These are phyloP conservation scores for Ataeniobius toweri DNA, from an alignment of 2,797 vertebrate genomes.

Conservation along the genomic window DNA sequence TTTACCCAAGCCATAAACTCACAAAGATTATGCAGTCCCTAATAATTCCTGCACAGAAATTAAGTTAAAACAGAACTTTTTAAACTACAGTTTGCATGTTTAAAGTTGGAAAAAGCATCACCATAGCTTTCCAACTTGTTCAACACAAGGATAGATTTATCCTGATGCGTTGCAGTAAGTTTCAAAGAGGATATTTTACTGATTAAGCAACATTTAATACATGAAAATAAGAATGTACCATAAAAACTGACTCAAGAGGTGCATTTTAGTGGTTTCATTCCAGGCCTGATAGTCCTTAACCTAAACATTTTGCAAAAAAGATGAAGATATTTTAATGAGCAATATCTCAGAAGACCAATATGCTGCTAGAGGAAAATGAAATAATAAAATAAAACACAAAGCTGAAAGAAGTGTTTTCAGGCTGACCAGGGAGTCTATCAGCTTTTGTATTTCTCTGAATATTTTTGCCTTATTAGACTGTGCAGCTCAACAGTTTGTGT, in stretches of 20 bases:
- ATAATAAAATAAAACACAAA: not conserved
- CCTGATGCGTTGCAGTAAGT: not conserved
- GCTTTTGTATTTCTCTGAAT: not conserved
- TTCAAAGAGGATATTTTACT: not conserved
- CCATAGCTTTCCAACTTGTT: not conserved
- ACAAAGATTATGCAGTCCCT: not conserved
- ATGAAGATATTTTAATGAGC: too few relatives aligned
- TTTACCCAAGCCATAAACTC: too few relatives aligned
- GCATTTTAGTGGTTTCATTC: not conserved
- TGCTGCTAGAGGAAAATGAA: not conserved
- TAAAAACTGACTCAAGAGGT: not conserved
- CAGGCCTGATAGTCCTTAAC: not conserved
- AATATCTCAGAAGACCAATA: not conserved
- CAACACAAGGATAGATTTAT: not conserved
- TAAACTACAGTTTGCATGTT: not conserved
- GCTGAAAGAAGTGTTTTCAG: not conserved
- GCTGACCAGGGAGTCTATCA: not conserved
- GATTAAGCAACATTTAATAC: not conserved
- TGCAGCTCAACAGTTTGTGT: conserved; percentile 29
- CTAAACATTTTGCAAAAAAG: not conserved
- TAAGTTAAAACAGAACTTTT: not conserved
- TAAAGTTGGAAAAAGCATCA: not conserved
- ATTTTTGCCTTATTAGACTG: conserved; percentile 12
- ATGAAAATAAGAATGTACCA: not conserved
- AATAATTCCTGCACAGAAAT: not conserved